These are phyloP conservation scores for Oophaga sylvatica DNA, from an alignment of 2,797 vertebrate genomes.

Conservation along the genomic window DNA sequence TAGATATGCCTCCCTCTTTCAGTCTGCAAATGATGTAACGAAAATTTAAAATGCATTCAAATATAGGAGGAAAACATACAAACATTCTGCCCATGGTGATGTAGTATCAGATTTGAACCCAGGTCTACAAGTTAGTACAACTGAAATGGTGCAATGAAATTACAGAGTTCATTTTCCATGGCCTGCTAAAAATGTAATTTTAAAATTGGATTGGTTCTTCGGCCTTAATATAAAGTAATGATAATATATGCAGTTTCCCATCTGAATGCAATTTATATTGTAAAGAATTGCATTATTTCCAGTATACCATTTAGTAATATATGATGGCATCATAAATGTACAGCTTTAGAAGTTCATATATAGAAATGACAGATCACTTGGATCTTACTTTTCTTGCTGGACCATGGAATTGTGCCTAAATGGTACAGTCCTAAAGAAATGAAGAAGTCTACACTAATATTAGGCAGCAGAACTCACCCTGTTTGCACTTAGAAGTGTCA, in stretches of 20 bases:
- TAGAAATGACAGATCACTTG: background rate
- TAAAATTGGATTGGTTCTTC: no score
- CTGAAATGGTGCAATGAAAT: background rate
- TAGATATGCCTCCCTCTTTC: no score
- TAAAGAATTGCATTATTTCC: background rate
- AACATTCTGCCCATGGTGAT: no score
- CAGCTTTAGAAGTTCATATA: background rate
- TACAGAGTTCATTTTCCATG: background rate
- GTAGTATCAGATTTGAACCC: no score
- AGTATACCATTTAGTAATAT: background rate
- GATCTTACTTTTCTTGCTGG: background rate
- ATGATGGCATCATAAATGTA: background rate
- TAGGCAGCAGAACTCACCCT: slow-evolving; percentile 1
- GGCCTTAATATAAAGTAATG: background rate
- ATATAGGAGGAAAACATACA: background rate
- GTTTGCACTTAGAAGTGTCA: slow-evolving; percentile 28
- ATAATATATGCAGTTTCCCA: background rate
- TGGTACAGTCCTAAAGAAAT: slow-evolving; percentile 5
- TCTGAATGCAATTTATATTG: background rate
- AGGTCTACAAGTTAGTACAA: background rate
- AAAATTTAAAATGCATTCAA: background rate
- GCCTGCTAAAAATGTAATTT: background rate
- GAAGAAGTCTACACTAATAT: background rate
- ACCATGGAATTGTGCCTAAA: background rate
- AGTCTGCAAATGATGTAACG: background rate